phyloP scores from a whole-genome alignment of 2,113 vertebrate genomes.

The Origma solitaria region DNA sequence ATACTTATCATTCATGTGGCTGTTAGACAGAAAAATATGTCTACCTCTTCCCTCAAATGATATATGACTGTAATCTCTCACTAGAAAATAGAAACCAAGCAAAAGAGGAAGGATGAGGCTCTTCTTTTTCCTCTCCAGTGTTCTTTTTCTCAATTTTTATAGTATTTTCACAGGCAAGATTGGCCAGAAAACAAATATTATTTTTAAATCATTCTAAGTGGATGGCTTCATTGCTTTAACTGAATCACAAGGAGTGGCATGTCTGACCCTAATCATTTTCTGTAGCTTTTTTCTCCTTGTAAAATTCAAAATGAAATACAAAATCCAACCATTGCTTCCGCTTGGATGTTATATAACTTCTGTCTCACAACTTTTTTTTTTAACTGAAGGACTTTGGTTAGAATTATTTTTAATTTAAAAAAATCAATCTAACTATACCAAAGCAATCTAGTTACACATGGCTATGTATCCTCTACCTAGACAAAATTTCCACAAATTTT shows the following conservation, averaged over 20 bases:
- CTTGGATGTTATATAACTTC: background rate
- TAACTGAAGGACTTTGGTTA: background rate
- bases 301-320: background rate
- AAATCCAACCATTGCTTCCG: background rate
- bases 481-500: background rate
- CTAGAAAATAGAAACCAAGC: background rate
- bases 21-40: background rate
- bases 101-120: background rate
- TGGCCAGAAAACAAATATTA: background rate
- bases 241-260: background rate
- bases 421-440: background rate
- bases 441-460: background rate
- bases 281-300: background rate
- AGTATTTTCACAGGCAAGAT: background rate
- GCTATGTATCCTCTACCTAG: background rate
- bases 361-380: background rate
- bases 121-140: background rate
- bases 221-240: background rate
- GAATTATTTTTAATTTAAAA: background rate
- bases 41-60: background rate
- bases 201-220: background rate
- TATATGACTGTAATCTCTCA: background rate
- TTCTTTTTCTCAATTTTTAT: background rate
- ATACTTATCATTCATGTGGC: background rate
- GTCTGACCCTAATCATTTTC: background rate